phyloP scores from a whole-genome alignment of 2,888 invertebrate species.

The Amphipyra tragopoginis region DNA sequence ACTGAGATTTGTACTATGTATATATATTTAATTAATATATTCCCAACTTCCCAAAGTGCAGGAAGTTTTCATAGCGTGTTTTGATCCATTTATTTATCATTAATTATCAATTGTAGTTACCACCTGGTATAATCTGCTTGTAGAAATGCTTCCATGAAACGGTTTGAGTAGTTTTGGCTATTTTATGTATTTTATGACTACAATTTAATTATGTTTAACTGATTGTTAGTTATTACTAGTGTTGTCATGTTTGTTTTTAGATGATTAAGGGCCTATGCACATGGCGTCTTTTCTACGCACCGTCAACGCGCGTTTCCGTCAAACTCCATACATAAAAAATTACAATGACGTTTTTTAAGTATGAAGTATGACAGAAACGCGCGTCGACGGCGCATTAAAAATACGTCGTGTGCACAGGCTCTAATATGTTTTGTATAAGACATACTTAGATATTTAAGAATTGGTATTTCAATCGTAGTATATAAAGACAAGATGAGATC shows the following conservation, averaged over 20 bases:
- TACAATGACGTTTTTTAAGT: too few relatives aligned
- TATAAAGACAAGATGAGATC: constrained; percentile 9
- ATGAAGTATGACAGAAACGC: too few relatives aligned
- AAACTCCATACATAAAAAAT: too few relatives aligned
- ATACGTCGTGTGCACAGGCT: too few relatives aligned
- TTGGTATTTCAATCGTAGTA: constrained; percentile 9
- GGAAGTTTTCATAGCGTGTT: constrained; percentile 71
- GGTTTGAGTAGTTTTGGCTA: constrained; percentile 85
- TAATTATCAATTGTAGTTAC: too few relatives aligned
- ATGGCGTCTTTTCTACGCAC: too few relatives aligned
- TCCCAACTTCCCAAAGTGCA: constrained; percentile 76
- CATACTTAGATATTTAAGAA: constrained; percentile 7
- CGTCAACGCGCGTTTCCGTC: too few relatives aligned
- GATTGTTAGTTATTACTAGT: constrained; percentile 46
- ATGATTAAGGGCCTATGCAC: too few relatives aligned
- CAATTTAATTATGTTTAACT: constrained; percentile 47
- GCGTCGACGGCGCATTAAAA: too few relatives aligned
- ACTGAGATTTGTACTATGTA: constrained; percentile 47
- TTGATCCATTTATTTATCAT: constrained; percentile 49
- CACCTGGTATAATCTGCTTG: constrained; percentile 64
- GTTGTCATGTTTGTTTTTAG: constrained; percentile 59
- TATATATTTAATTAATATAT: constrained; percentile 49
- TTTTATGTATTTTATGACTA: constrained; percentile 78
- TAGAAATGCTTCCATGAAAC: constrained; percentile 67
- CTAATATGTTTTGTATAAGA: constrained; percentile 5